A percentile compares a stretch with the other conserved stretches of the same genome.
These are phyloP conservation scores for Ladona fulva DNA, from an alignment of 1,140 invertebrate species.

Conservation along the genomic window DNA sequence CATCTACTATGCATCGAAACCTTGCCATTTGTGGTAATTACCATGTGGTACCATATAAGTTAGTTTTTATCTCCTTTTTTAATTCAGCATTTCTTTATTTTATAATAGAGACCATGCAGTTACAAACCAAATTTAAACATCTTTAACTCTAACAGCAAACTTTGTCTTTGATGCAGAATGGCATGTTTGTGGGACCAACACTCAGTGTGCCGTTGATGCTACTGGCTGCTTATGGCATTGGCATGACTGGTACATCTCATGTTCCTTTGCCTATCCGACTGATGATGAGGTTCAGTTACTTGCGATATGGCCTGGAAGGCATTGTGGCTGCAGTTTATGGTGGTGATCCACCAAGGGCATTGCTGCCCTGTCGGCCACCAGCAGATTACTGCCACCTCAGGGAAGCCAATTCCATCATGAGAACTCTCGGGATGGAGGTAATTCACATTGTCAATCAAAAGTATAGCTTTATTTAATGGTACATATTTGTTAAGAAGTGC, in stretches of 20 bases:
- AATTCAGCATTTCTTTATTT: too few relatives aligned
- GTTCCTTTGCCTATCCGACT: slow-evolving; percentile 53
- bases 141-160: too few relatives aligned
- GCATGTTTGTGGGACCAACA: slow-evolving; percentile 66
- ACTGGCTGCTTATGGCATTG: slow-evolving; percentile 65
- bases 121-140: too few relatives aligned
- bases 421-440: slow-evolving; percentile 19
- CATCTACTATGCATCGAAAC: too few relatives aligned
- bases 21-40: too few relatives aligned
- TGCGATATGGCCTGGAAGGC: slow-evolving; percentile 70
- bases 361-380: slow-evolving; percentile 52
- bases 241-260: slow-evolving; percentile 41
- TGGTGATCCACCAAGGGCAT: slow-evolving; percentile 45
- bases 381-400: slow-evolving; percentile 61
- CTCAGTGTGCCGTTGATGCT: slow-evolving; percentile 65
- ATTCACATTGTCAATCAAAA: too few relatives aligned
- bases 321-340: slow-evolving; percentile 70
- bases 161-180: slow-evolving; percentile 55
- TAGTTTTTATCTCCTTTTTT: too few relatives aligned
- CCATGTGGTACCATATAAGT: too few relatives aligned
- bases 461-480: too few relatives aligned
- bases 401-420: slow-evolving; percentile 48
- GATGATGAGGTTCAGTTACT: slow-evolving; percentile 73
- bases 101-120: too few relatives aligned
- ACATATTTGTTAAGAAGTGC: too few relatives aligned